These are phyloP conservation scores for Polydrusus cervinus DNA, from an alignment of 2,888 invertebrate genomes.

Conservation along the genomic window DNA sequence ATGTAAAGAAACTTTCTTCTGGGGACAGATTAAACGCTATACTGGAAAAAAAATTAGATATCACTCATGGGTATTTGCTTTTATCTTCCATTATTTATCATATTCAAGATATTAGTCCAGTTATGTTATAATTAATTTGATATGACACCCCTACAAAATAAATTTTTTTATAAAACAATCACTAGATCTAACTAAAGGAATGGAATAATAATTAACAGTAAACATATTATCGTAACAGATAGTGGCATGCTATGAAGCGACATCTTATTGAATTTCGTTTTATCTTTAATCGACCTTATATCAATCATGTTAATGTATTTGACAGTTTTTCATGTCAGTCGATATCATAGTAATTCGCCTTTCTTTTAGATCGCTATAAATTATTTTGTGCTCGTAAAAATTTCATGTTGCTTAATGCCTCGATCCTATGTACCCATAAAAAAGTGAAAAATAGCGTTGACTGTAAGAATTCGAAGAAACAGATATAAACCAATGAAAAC, in stretches of 20 bases:
- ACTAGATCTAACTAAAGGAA: not conserved
- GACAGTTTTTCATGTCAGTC: not conserved
- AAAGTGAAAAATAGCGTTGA: not conserved
- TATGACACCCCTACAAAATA: not conserved
- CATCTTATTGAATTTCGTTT: not conserved
- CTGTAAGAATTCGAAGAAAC: no score
- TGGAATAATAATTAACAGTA: not conserved
- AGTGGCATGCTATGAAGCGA: not conserved
- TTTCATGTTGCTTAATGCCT: not conserved
- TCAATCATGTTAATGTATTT: constrained; percentile 22
- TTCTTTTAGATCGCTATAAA: not conserved
- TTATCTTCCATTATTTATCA: constrained; percentile 2
- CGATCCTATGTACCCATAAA: not conserved
- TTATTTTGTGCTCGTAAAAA: not conserved
- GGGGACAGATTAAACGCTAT: not conserved
- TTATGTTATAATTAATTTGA: not conserved
- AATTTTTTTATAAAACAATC: not conserved
- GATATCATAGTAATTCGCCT: not conserved
- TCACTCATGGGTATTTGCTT: no score
- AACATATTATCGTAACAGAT: not conserved
- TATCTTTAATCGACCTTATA: constrained; percentile 10
- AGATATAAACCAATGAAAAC: no score
- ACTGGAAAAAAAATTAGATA: constrained; percentile 1
- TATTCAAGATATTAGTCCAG: not conserved
- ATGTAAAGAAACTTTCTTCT: no score